These are phyloP conservation scores for Mizuhopecten yessoensis DNA, from an alignment of 1,140 invertebrate genomes.

Conservation along the genomic window DNA sequence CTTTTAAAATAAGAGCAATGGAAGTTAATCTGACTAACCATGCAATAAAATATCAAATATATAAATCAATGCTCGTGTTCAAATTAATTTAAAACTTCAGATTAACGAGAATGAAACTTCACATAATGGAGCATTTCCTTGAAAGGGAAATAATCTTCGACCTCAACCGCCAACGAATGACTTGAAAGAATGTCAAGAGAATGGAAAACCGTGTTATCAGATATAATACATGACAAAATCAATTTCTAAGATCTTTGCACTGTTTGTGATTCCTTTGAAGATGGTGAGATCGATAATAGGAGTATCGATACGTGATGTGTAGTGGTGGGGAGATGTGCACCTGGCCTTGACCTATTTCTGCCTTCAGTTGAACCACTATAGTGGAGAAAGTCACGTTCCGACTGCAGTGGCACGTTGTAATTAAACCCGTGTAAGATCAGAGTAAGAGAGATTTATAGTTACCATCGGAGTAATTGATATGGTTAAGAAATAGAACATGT, in stretches of 20 bases:
- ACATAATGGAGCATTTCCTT: not conserved
- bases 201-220: not conserved
- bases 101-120: not conserved
- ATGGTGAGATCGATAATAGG: not conserved
- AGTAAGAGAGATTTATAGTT: too few species aligned
- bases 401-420: too few species aligned
- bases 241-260: not conserved
- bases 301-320: not conserved
- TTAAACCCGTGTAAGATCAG: too few species aligned
- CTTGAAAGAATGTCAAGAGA: conserved; percentile 16
- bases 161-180: not conserved
- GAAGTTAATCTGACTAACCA: not conserved
- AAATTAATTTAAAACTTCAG: conserved; percentile 15
- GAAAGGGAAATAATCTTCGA: not conserved
- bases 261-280: not conserved
- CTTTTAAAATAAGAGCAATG: not conserved
- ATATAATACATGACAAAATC: not conserved
- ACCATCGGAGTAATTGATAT: too few species aligned
- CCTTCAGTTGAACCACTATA: not conserved
- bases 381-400: too few species aligned
- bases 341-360: not conserved
- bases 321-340: not conserved
- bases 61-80: not conserved
- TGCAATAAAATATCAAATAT: not conserved
- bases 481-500: too few species aligned